Evolutionary conservation across 1,140 invertebrate species (phyloP).

Genomic region (Asbolus verrucosus): DNA sequence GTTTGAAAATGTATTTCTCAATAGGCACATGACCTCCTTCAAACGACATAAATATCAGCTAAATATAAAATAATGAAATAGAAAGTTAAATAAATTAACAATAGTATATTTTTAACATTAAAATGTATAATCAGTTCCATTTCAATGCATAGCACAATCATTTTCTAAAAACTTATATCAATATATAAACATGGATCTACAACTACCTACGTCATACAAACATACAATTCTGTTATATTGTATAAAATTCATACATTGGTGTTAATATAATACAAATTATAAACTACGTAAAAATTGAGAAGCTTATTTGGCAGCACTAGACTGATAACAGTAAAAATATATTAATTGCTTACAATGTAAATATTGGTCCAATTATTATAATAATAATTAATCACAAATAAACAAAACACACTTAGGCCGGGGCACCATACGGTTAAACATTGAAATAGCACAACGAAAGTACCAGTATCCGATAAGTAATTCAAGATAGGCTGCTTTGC

Average conservation of each 20-base stretch:
- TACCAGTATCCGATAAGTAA: no score
- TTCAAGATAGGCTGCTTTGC: background rate
- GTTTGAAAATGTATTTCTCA: no score
- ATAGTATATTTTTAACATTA: conserved; percentile 49
- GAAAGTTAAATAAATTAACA: conserved; percentile 46
- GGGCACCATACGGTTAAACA: conserved; percentile 24
- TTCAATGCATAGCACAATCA: conserved; percentile 46
- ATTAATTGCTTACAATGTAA: conserved; percentile 35
- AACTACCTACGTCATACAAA: conserved; percentile 48
- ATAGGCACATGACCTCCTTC: no score
- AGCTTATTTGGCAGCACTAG: conserved; percentile 38
- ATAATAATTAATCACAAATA: conserved; percentile 13
- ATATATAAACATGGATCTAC: conserved; percentile 42
- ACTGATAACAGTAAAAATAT: conserved; percentile 24
- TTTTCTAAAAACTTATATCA: conserved; percentile 40
- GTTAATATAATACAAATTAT: conserved; percentile 46
- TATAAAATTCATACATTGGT: conserved; percentile 47
- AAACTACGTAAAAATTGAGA: conserved; percentile 33
- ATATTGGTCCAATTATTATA: conserved; percentile 21
- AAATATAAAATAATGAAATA: conserved; percentile 6
- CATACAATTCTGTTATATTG: conserved; percentile 45
- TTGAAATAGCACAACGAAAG: conserved; percentile 11
- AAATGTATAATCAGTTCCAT: conserved; percentile 47
- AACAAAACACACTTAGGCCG: conserved; percentile 34
- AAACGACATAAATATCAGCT: no score